Base-by-base conservation (phyloP, 2,113 vertebrate genomes). In the Engystomops pustulosus region DNA sequence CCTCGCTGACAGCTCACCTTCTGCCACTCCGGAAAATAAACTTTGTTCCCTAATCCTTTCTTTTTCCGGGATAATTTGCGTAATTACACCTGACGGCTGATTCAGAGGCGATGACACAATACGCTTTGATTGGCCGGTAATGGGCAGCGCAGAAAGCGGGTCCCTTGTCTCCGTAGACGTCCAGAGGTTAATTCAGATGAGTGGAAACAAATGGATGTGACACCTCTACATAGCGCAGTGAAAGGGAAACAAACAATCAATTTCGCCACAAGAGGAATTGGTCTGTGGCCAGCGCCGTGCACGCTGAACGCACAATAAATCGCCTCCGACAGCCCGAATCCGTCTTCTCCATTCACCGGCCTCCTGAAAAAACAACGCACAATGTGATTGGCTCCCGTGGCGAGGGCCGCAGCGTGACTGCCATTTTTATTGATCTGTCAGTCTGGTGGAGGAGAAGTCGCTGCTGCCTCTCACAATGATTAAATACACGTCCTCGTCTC, bases 181-280 rank as follows among this genome's bases (percentile, higher is more conserved):
- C 75, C 20, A 69, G 41, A 84, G 72, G 82, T 84, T 84, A 84
- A 84, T 84, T 74, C 72, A 84, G 69, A 68, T 5, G 72, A 77
- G 71, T 68, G 82, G 38, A 84, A 84, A 44, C 47, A 77, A 84
- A 78, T 84, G 82, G 30, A 65, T 77, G 58, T 84, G 82, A 84
- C 82, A 83, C 81, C 81, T 83, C 71, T 51, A 51, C 69, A 75
- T 44, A 76, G 71, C 71, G 7, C 18, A 77, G 44, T 41, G 55
- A 84, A 68, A 84, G 82, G 38, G 72, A 84, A 68, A 65, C 20
- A 84, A 68, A 78, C 82, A 84, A 84, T 84, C 82, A 84, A 68
- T 84, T 77, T 38, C 53, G 58, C 82, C 72, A 77, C 60, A 27
- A 67, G 72, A 84, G 60, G 71, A 77, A 84, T 78, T 84, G 82